Conservation (phyloP, 2,888 invertebrate species). For the Ochropleura plecta region DNA sequence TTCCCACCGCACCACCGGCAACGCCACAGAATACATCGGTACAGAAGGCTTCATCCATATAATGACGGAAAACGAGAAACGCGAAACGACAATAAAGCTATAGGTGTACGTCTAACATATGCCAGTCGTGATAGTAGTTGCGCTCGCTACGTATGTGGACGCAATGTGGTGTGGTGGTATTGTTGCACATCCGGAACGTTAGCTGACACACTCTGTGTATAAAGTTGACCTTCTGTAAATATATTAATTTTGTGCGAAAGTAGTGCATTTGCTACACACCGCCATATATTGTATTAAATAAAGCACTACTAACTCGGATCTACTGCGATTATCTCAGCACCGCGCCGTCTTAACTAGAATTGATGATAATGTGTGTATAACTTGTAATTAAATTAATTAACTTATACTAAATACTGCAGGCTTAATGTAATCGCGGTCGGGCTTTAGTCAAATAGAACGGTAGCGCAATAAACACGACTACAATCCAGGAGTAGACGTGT, state of each 20-base stretch:
- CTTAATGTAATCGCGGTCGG: not conserved
- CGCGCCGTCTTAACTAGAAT: slow-evolving; percentile 20
- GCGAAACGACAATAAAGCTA: too few relatives aligned
- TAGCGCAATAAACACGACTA: not conserved
- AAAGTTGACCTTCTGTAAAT: not conserved
- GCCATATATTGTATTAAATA: slow-evolving; percentile 11
- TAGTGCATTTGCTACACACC: slow-evolving; percentile 5
- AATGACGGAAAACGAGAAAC: not conserved
- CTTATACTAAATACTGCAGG: slow-evolving; percentile 12
- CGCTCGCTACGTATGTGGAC: not conserved
- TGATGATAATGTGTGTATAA: slow-evolving; percentile 20
- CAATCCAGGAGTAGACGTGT: not conserved
- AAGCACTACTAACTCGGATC: slow-evolving; percentile 22
- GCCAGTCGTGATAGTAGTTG: too few relatives aligned
- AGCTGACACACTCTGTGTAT: too few relatives aligned
- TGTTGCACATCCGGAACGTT: too few relatives aligned
- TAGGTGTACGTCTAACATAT: not conserved
- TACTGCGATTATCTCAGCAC: slow-evolving; percentile 25
- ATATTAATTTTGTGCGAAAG: not conserved
- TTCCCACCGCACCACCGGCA: slow-evolving; percentile 9
- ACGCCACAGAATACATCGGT: not conserved
- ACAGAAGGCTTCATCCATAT: not conserved
- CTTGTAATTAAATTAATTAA: slow-evolving; percentile 9
- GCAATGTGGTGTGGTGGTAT: not conserved
- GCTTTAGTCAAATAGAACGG: not conserved